Base-by-base conservation (phyloP, 2,888 invertebrate genomes). In the Drosophila helvetica region DNA sequence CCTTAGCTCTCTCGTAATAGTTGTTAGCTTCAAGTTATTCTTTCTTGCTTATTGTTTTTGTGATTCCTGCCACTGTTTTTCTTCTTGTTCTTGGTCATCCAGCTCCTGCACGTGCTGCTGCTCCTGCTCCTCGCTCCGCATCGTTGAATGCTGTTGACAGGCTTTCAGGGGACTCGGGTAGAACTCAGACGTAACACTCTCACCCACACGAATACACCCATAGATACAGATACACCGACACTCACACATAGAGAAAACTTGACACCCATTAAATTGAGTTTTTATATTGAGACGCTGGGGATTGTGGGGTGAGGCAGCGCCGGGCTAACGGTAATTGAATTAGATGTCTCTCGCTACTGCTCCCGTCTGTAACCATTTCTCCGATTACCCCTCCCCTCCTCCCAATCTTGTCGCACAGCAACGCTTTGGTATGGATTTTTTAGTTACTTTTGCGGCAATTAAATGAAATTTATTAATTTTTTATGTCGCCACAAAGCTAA, bases 251-350 rank as follows among this genome's bases (percentile, higher is more conserved):
- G 30, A 30, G 27, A 47, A 68, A 69, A 78, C 71, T 86, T 82
- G 80, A 72, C 72, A 77, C 67, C 75, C 83, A 77, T 82, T 86
- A 86, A 80, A 86, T 82, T 86, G 79, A 86, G 86, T 82, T 86
- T 66, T 79, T 80, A 74, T 82, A 77, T 69, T 66, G 77, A 82
- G 82, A 79, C 62, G 86, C 67, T 68, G 69, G 38, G 38, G 15
- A 38, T 38, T 38, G 38, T 38, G 38, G 38, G 15, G 15, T 15
- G 38, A 15, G 69, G 65, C 75, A 75, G 69, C 63, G 52, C 43
- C 61, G 52, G 74, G 57, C 57, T 55, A 82, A 63, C 70, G 70
- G 65, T 75, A 83, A 80, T 86, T 79, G 80, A 83, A 86, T 80
- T 80, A 83, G 64, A 78, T 68, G 70, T 63, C 72, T 67, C 53